Conservation (phyloP, 1,140 invertebrate genomes). For the Cylas formicarius region DNA sequence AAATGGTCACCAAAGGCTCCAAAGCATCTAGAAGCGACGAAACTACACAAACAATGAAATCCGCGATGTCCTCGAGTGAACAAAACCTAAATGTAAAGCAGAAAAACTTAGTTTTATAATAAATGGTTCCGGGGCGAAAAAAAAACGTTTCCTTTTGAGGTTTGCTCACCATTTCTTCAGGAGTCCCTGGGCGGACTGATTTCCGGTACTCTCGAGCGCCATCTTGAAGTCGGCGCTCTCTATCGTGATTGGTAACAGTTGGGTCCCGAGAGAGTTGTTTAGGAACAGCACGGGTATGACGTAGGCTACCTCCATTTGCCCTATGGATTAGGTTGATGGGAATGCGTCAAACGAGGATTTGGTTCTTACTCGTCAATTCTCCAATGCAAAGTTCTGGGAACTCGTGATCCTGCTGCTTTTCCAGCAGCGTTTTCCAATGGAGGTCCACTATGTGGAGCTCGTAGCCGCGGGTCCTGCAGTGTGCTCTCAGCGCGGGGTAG, state of each 20-base stretch:
- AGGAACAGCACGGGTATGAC: constrained; percentile 68
- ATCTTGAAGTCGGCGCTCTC: constrained; percentile 70
- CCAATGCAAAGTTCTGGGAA: constrained; percentile 68
- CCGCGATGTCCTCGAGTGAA: too few relatives aligned
- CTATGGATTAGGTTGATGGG: constrained; percentile 38
- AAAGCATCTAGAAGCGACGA: too few relatives aligned
- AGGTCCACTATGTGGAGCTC: constrained; percentile 63
- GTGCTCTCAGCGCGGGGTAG: constrained; percentile 52
- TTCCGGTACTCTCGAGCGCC: constrained; percentile 57
- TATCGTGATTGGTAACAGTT: constrained; percentile 67
- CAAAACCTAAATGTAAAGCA: too few relatives aligned
- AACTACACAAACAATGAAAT: too few relatives aligned
- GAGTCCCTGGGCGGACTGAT: constrained; percentile 43
- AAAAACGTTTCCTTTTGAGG: constrained; percentile 4
- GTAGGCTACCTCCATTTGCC: constrained; percentile 62
- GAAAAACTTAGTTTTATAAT: too few relatives aligned
- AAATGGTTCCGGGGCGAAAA: neutral
- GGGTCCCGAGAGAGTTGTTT: constrained; percentile 64
- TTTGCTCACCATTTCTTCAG: constrained; percentile 60
- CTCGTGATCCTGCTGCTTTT: constrained; percentile 59
- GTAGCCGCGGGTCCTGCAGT: constrained; percentile 55
- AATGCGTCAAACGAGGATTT: neutral
- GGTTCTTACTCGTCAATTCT: constrained; percentile 58
- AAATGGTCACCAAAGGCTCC: too few relatives aligned
- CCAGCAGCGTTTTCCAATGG: constrained; percentile 60